phyloP scores from a whole-genome alignment of 2,797 vertebrate species.

The Cheirogaleus major region DNA sequence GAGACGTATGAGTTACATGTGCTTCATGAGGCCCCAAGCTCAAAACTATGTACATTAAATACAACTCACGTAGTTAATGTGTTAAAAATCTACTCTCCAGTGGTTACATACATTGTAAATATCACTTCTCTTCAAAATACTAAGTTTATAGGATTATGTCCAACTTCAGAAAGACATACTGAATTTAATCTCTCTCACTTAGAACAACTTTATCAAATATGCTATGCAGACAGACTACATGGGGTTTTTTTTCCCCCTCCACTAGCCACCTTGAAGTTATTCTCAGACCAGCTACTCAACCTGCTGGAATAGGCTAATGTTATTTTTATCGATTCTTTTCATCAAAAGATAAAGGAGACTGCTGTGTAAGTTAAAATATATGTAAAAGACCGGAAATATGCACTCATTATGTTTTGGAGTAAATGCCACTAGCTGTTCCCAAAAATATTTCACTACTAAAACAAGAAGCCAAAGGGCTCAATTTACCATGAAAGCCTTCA shows the following conservation, averaged over 20 bases:
- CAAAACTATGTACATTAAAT: no score
- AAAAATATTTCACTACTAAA: slow-evolving; percentile 25
- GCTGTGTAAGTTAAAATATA: slow-evolving; percentile 44
- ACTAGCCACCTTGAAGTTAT: background rate
- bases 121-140: background rate
- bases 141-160: background rate
- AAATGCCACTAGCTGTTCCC: slow-evolving; percentile 32
- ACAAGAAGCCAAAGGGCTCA: slow-evolving; percentile 30
- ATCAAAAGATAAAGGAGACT: background rate
- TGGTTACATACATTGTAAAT: background rate
- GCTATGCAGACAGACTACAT: background rate
- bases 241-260: background rate
- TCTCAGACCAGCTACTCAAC: slow-evolving; percentile 50
- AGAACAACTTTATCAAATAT: slow-evolving; percentile 25
- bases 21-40: no score
- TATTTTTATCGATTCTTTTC: slow-evolving; percentile 42
- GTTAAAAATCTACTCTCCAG: background rate
- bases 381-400: slow-evolving; percentile 31
- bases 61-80: no score
- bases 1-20: no score
- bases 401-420: background rate
- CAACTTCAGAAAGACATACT: slow-evolving; percentile 26
- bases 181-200: background rate
- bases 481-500: slow-evolving; percentile 53
- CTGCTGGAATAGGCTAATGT: background rate